Evolutionary conservation across 2,888 invertebrate genomes (phyloP).

Genomic region (Amphipyra berbera): DNA sequence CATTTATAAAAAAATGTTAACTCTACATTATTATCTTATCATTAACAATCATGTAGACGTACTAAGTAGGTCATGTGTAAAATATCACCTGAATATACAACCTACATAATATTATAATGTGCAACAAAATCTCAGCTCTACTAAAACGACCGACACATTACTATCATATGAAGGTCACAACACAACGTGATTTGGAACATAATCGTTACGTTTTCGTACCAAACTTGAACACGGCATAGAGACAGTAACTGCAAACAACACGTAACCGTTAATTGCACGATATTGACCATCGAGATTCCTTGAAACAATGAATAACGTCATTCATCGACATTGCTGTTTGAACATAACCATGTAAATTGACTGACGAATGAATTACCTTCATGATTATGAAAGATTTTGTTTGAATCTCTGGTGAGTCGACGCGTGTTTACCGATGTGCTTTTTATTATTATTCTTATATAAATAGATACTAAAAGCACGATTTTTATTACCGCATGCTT

Average conservation of each 20-base stretch:
- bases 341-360: slow-evolving; percentile 38
- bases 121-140: slow-evolving; percentile 24
- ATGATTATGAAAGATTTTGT: slow-evolving; percentile 26
- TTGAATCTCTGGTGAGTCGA: slow-evolving; percentile 16
- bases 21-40: slow-evolving; percentile 47
- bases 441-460: slow-evolving; percentile 18
- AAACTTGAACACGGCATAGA: slow-evolving; percentile 32
- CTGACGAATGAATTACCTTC: slow-evolving; percentile 34
- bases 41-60: slow-evolving; percentile 40
- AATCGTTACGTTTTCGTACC: slow-evolving; percentile 27
- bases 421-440: slow-evolving; percentile 12
- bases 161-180: slow-evolving; percentile 43
- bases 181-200: slow-evolving; percentile 28
- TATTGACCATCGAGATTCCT: slow-evolving; percentile 70
- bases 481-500: slow-evolving; percentile 18
- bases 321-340: slow-evolving; percentile 45
- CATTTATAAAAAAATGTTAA: slow-evolving; percentile 29
- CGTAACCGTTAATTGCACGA: slow-evolving; percentile 58
- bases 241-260: slow-evolving; percentile 33
- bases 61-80: slow-evolving; percentile 55
- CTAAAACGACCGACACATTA: slow-evolving; percentile 21
- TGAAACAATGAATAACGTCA: slow-evolving; percentile 68
- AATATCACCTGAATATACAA: slow-evolving; percentile 36
- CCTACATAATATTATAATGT: slow-evolving; percentile 7
- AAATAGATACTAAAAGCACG: slow-evolving; percentile 6